Percentiles rank a stretch among this genome's conserved stretches.
phyloP scores from a whole-genome alignment of 2,888 invertebrate genomes.

The Chironomus tentans region DNA sequence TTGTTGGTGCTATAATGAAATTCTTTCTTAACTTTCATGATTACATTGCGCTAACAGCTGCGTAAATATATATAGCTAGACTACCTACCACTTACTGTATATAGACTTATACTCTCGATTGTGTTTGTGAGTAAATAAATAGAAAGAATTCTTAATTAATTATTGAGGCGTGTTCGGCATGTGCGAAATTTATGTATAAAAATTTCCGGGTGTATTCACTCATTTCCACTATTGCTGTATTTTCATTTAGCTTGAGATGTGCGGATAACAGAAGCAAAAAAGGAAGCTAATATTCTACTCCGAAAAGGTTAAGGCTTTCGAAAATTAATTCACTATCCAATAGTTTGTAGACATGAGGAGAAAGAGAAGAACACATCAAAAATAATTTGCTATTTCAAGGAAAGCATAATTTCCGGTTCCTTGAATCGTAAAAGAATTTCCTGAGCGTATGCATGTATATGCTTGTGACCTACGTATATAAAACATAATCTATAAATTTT shows the following conservation, averaged over 20 bases:
- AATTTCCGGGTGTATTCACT: constrained; percentile 15
- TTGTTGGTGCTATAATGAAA: not conserved
- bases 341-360: too few relatives aligned
- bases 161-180: constrained; percentile 15
- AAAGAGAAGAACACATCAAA: not conserved
- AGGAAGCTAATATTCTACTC: not conserved
- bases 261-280: not conserved
- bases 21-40: not conserved
- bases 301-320: not conserved
- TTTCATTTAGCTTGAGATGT: not conserved
- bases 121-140: not conserved
- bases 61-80: not conserved
- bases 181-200: constrained; percentile 13
- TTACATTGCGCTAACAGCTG: constrained; percentile 1
- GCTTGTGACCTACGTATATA: not conserved
- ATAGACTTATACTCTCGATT: not conserved
- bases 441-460: not conserved
- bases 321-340: too few relatives aligned
- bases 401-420: not conserved
- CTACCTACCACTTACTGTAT: not conserved
- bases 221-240: not conserved
- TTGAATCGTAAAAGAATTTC: not conserved
- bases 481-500: not conserved
- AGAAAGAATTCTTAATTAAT: constrained; percentile 3
- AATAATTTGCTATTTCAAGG: not conserved